Conservation (phyloP, 1,140 invertebrate species). For the Acyrthosiphon pisum region DNA sequence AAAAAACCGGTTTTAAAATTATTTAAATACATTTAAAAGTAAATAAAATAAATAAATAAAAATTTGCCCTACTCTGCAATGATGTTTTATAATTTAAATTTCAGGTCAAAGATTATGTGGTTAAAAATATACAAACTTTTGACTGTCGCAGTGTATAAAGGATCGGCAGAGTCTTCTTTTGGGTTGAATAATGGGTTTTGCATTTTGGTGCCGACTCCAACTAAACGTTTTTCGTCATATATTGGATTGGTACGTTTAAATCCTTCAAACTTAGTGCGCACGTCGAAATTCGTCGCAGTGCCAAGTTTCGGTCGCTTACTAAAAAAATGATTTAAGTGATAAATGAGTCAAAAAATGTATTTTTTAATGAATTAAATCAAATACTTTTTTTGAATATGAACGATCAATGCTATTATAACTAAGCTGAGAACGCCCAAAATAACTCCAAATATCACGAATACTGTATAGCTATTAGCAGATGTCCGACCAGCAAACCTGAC, state of each 20-base stretch:
- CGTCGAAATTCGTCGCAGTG: slow-evolving; percentile 63
- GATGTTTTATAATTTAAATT: not conserved
- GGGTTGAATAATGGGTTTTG: slow-evolving; percentile 62
- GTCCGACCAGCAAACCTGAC: slow-evolving; percentile 66
- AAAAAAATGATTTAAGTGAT: slow-evolving; percentile 48
- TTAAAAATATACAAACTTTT: slow-evolving; percentile 64
- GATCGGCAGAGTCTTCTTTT: slow-evolving; percentile 57
- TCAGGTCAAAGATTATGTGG: not conserved
- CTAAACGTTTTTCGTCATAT: slow-evolving; percentile 54
- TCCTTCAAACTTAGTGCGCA: slow-evolving; percentile 61
- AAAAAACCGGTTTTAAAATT: too few species aligned
- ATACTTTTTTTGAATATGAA: slow-evolving; percentile 81
- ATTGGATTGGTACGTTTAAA: slow-evolving; percentile 61
- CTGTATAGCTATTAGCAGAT: slow-evolving; percentile 67
- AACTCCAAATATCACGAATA: slow-evolving; percentile 75
- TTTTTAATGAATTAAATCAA: slow-evolving; percentile 61
- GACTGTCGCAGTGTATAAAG: slow-evolving; percentile 65
- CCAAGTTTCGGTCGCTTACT: slow-evolving; percentile 66
- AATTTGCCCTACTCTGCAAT: not conserved
- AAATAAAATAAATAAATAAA: not conserved
- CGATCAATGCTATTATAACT: slow-evolving; percentile 75
- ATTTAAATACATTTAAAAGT: not conserved
- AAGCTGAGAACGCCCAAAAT: slow-evolving; percentile 75
- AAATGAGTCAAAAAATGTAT: not conserved
- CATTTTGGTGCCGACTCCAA: slow-evolving; percentile 60